phyloP scores from a whole-genome alignment of 2,113 vertebrate genomes.

The Cebus imitator region DNA sequence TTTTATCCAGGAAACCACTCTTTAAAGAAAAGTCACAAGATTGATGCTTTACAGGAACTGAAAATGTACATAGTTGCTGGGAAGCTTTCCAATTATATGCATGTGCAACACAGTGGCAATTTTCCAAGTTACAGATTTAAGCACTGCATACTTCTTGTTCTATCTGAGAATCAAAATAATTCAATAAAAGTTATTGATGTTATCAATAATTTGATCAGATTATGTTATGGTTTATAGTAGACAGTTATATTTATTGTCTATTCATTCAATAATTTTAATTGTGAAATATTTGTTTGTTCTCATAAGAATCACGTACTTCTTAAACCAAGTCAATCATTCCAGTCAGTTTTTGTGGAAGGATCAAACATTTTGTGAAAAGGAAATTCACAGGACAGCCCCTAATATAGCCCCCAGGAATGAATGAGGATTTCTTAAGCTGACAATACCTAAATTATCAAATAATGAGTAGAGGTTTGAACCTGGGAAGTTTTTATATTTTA shows the following conservation, averaged over 20 bases:
- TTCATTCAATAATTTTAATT: background rate
- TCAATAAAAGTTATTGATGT: background rate
- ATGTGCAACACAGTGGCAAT: background rate
- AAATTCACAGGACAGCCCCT: background rate
- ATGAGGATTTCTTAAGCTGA: background rate
- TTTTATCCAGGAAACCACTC: background rate
- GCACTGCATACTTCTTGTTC: background rate
- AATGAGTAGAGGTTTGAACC: background rate
- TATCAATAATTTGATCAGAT: background rate
- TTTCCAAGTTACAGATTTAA: background rate
- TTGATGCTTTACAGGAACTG: conserved; percentile 17
- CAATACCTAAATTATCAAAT: background rate
- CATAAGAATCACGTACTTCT: background rate
- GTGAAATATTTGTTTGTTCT: background rate
- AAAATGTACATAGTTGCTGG: background rate
- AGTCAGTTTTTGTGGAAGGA: background rate
- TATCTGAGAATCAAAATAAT: conserved; percentile 18
- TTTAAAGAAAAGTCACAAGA: conserved; percentile 10
- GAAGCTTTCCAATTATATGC: conserved; percentile 25
- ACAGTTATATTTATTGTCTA: background rate
- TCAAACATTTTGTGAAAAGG: background rate
- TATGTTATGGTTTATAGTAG: background rate
- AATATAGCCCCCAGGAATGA: background rate
- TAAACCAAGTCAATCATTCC: background rate
- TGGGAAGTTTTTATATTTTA: background rate